Percentiles rank a stretch among this genome's conserved stretches.
Evolutionary conservation across 2,797 vertebrate genomes (phyloP).

Genomic region (Tachyglossus aculeatus): DNA sequence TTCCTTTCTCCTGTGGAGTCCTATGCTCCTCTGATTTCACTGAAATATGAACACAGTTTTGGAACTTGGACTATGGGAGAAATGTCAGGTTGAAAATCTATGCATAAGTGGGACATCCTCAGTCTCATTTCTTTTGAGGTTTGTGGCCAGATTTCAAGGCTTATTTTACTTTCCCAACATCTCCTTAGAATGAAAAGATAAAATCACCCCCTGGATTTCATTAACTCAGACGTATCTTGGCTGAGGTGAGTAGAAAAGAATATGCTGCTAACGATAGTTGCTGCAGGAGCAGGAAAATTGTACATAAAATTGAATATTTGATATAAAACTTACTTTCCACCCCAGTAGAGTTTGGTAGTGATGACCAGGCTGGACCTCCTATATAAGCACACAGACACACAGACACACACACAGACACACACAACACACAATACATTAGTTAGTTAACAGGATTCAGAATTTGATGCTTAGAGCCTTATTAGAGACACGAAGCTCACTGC

Average conservation of each 20-base stretch:
- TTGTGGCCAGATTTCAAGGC: background rate
- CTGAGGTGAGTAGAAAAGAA: conserved; percentile 3
- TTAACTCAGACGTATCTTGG: background rate
- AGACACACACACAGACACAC: conserved; percentile 35
- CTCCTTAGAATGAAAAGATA: background rate
- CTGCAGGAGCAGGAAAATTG: background rate
- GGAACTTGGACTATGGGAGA: conserved; percentile 17
- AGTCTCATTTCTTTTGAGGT: background rate
- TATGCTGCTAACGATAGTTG: background rate
- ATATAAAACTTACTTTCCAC: conserved; percentile 91
- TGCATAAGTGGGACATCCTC: no score
- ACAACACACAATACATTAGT: conserved; percentile 2
- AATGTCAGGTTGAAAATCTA: conserved; percentile 12
- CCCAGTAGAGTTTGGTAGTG: conserved; percentile 98
- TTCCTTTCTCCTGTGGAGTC: conserved; percentile 29
- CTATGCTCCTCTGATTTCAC: conserved; percentile 19
- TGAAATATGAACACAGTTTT: conserved; percentile 39
- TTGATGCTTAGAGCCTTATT: background rate
- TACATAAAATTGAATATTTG: no score
- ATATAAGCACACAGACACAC: conserved; percentile 29
- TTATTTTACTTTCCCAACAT: background rate
- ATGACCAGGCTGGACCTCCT: conserved; percentile 97
- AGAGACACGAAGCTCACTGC: background rate
- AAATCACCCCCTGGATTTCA: conserved; percentile 8
- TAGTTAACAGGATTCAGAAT: background rate